Evolutionary conservation across 2,113 vertebrate species (phyloP), one percentile per base, ranked within the genome.

Genomic region (Tringa solitaria): DNA sequence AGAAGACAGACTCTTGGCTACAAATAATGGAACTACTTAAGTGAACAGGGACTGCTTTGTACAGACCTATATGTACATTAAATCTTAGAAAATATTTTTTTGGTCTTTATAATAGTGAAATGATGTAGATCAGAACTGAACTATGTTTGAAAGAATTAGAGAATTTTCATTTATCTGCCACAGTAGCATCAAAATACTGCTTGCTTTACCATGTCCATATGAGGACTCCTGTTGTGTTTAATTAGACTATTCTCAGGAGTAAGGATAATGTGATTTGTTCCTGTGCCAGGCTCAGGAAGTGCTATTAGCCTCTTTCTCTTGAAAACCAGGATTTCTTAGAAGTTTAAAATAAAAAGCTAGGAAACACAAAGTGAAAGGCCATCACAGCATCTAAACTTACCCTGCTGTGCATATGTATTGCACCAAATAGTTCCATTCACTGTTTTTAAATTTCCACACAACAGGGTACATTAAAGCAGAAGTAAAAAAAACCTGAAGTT

Each of bases 181-280:
- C 30, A 69, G 64, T 92, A 59, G n/a, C 92, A 82, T 92, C 80
- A 56, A 89, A 91, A 78, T 92, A 78, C 54, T 75, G 60, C 64
- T 95, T 95, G 73, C 45, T 93, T 96, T 93, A 90, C 81, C 43
- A 9, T 93, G 93, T 93, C 92, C 70, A 5, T 80, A 83, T 91
- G 90, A 95, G 75, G 75, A 70, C 75, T 94, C 93, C 90, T 93
- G 87, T 90, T 93, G 94, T 95, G 74, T 87, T 96, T 96, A 95
- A 96, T 96, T 95, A 95, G 90, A 61, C 74, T 93, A 91, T 97
- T 96, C 95, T 89, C 87, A 26, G 93, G 95, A 90, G 91, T 60
- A 94, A 94, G 48, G 84, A 73, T 94, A 96, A 97, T 91, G 78
- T 80, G 87, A 94, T 96, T 94, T 95, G 90, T 77, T 91, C 87